Percentiles rank a stretch among this genome's conserved stretches.
Conservation (phyloP, 2,888 invertebrate species). For the Malacosoma neustria region DNA sequence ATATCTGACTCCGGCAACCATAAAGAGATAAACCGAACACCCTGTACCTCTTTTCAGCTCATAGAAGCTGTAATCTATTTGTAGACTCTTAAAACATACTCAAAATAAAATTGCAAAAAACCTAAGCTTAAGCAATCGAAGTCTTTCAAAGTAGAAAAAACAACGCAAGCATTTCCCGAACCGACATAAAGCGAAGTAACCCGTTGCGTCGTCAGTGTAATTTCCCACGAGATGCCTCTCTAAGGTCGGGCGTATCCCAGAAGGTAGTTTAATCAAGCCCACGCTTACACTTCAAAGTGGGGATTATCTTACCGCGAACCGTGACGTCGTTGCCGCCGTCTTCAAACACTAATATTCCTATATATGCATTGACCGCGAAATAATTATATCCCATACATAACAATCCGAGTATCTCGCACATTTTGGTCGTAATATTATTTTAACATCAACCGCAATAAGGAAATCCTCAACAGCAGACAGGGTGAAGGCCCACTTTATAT, state of each 20-base stretch:
- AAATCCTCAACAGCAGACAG: too few species aligned
- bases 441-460: too few species aligned
- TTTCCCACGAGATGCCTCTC: constrained; percentile 22
- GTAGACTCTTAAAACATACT: too few species aligned
- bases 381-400: too few species aligned
- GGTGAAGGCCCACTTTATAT: too few species aligned
- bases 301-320: constrained; percentile 16
- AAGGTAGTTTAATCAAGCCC: constrained; percentile 27
- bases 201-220: constrained; percentile 16
- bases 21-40: too few species aligned
- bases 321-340: neutral
- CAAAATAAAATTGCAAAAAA: neutral
- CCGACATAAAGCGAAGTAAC: constrained; percentile 9
- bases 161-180: constrained; percentile 8
- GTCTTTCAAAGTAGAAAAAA: constrained; percentile 5
- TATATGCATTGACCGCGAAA: too few species aligned
- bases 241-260: constrained; percentile 15
- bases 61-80: too few species aligned
- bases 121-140: constrained; percentile 1
- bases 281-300: constrained; percentile 16
- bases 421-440: too few species aligned
- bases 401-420: too few species aligned
- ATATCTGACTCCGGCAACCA: too few species aligned
- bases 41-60: too few species aligned
- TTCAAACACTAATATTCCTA: constrained; percentile 1